Conservation (phyloP, 2,797 vertebrate species). For the Enteromius mattozi region DNA sequence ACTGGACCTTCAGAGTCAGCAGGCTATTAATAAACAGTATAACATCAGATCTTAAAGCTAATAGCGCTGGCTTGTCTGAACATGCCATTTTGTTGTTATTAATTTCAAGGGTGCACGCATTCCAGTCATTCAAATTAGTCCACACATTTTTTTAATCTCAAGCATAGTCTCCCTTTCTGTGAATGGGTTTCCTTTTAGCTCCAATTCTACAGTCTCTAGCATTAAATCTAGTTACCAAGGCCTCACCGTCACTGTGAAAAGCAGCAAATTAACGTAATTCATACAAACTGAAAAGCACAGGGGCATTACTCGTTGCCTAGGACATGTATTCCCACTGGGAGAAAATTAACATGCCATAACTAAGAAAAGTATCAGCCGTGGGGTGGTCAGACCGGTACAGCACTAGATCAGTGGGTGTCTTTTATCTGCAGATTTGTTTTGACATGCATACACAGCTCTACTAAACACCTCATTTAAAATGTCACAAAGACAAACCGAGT, state of each 20-base stretch:
- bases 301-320: conserved; percentile 40
- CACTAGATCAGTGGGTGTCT: neutral
- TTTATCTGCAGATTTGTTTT: conserved; percentile 12
- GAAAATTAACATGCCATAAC: conserved; percentile 53
- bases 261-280: conserved; percentile 58
- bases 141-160: neutral
- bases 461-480: conserved; percentile 17
- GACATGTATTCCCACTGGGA: conserved; percentile 53
- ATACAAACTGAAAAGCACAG: conserved; percentile 43
- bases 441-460: neutral
- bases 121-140: neutral
- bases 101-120: neutral
- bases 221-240: conserved; percentile 40
- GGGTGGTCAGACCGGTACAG: neutral
- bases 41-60: neutral
- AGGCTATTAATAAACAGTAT: neutral
- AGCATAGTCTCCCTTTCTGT: neutral
- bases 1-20: neutral
- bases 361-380: conserved; percentile 10
- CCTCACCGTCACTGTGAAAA: conserved; percentile 35
- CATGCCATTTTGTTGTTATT: conserved; percentile 9
- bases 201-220: conserved; percentile 54
- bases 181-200: neutral
- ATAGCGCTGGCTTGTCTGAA: neutral
- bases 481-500: neutral